Evolutionary conservation across 2,888 invertebrate species (phyloP), one percentile per base, ranked within the genome.

Genomic region (Cylloceria caligata): DNA sequence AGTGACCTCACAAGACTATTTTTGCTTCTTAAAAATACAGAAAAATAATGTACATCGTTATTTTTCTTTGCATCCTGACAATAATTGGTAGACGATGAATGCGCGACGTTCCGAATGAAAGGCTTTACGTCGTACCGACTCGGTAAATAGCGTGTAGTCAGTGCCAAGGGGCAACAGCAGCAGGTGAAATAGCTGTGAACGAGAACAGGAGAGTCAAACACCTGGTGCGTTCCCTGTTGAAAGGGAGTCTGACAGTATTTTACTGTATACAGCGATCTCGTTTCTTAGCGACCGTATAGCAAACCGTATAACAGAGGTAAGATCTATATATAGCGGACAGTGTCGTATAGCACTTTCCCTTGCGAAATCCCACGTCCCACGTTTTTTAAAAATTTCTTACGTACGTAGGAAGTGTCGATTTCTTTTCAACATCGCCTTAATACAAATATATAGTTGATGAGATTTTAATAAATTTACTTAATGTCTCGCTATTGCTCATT

Each of bases 301-400:
- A 27, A n/a, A n/a, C n/a, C n/a, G 55, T 57, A 57, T n/a, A 30
- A 57, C 13, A 27, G 6, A 27, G 55, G n/a, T 27, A 30, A 30
- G n/a, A 57, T 5, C 30, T 57, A 11, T 27, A 11, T n/a, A 24
- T 34, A 34, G 52, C 24, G 68, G 67, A 11, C 68, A 68, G 68
- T 36, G 21, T 13, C 21, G 21, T 68, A 52, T 24, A 52, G 36
- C 68, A 68, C 68, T 68, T 49, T 68, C 49, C 52, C 68, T 68
- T 21, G 21, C 52, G 68, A 36, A 24, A 52, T 52, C 68, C 1
- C 7, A 49, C 16, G 68, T 49, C 52, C 49, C 52, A 68, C 68
- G 68, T 49, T 68, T 36, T 52, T 68, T 9, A 19, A n/a, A n/a
- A n/a, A 52, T 49, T 68, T 36, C 19, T 36, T 30, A 55, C n/a